phyloP scores from a whole-genome alignment of 2,113 vertebrate genomes.

The Heloderma charlesbogerti region DNA sequence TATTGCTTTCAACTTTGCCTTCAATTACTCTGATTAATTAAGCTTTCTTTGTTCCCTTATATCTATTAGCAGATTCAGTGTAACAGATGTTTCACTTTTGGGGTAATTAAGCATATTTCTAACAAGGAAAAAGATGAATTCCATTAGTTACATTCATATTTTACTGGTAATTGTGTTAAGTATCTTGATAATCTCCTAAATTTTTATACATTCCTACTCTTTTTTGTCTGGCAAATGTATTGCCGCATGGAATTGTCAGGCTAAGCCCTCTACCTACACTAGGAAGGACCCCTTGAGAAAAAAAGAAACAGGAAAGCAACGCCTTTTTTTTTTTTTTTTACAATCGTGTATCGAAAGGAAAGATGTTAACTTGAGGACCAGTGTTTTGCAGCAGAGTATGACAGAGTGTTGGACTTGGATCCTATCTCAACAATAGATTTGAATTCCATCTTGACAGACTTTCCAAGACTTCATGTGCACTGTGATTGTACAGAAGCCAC shows the following conservation, averaged over 20 bases:
- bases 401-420: too few species aligned
- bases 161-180: constrained; percentile 49
- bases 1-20: constrained; percentile 58
- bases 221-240: neutral
- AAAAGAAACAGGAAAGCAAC: neutral
- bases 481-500: neutral
- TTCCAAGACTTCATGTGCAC: too few species aligned
- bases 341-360: neutral
- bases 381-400: neutral
- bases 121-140: constrained; percentile 50
- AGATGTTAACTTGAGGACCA: neutral
- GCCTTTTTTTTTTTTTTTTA: neutral
- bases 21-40: constrained; percentile 67
- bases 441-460: too few species aligned
- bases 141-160: constrained; percentile 40
- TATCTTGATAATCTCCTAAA: constrained; percentile 23
- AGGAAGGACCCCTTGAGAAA: neutral
- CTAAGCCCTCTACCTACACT: neutral
- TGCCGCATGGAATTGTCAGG: neutral
- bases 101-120: constrained; percentile 59
- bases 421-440: too few species aligned
- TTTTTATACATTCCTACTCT: constrained; percentile 10
- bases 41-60: constrained; percentile 51
- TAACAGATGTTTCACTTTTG: constrained; percentile 54
- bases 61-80: constrained; percentile 57